Base-by-base conservation (phyloP, 2,888 invertebrate species). In the Quadroppia sp. region DNA sequence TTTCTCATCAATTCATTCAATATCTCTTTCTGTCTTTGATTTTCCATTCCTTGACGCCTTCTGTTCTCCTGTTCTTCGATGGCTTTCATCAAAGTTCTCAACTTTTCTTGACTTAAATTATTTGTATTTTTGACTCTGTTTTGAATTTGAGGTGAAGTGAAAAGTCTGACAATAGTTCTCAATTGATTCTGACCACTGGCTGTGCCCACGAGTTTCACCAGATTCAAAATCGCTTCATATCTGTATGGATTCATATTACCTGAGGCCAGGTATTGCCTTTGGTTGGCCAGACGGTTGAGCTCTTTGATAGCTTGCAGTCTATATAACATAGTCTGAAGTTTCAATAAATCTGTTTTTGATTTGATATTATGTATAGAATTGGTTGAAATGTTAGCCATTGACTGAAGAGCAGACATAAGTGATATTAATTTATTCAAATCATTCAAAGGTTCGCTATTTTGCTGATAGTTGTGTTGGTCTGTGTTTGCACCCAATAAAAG, bases 61-160 rank as follows among this genome's bases (percentile, higher is more conserved):
- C 6, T 4, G 6, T 23, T 42, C 15, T 69, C 69, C 69, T 69
- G 69, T 45, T 69, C 69, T 42, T 69, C 69, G 25, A 69, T 28
- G 13, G 20, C 45, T 45, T 28, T 42, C 69, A 69, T 69, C 1
- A 69, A 11, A 17, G 4, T 7, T 69, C 28, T 69, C 4, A 69
- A 45, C 20, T 45, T 69, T 40, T 69, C 69, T 28, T 69, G 69
- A 69, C 69, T 69, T 17, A 67, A 6, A 67, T 67, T 67, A 67
- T 67, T 67, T 1, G 42, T 67, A 40, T 67, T 42, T 11, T 42
- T 36, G 13, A 67, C 67, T 17, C 25, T 67, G 23, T n/a, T 40
- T 1, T n/a, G 17, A 9, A 42, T 42, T 23, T 67, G 36, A 1
- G 69, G 69, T 2, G 45, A 9, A 23, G 40, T 45, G 20, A 69